phyloP scores from a whole-genome alignment of 2,113 vertebrate genomes.

The Tragelaphus scriptus region DNA sequence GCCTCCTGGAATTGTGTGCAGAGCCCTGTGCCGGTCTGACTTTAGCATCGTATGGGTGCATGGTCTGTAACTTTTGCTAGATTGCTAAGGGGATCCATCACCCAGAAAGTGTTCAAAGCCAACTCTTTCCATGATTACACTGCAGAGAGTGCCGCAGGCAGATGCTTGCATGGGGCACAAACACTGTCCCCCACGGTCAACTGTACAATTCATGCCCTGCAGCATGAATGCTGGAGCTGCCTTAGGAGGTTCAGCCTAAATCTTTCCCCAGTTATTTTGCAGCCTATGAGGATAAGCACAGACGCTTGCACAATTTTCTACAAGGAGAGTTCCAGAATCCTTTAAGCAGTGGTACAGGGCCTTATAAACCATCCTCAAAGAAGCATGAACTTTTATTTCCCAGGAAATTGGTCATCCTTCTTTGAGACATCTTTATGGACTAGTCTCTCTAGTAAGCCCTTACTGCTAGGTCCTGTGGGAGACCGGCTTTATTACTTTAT shows the following conservation, averaged over 20 bases:
- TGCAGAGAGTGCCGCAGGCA: not conserved
- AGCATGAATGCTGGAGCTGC: accelerated
- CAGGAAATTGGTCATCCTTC: not conserved
- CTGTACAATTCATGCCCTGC: not conserved
- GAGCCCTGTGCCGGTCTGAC: accelerated
- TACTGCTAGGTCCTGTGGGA: not conserved
- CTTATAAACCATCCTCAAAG: not conserved
- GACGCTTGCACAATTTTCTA: not conserved
- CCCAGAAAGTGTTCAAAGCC: not conserved
- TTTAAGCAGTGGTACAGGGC: accelerated
- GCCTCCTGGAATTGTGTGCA: not conserved
- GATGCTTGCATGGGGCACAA: accelerated
- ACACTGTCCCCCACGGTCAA: accelerated
- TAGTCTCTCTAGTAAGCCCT: not conserved
- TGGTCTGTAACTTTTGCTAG: not conserved
- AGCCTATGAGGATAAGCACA: not conserved
- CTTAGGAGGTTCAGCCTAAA: not conserved
- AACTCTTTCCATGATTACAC: not conserved
- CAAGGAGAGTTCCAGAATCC: not conserved
- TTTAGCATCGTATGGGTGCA: not conserved
- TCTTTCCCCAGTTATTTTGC: not conserved
- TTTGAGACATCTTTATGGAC: not conserved
- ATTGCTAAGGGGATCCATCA: not conserved
- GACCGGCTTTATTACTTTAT: not conserved
- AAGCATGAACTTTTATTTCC: not conserved